These are phyloP conservation scores for Tor tambroides DNA, from an alignment of 2,113 vertebrate species.

Conservation along the genomic window DNA sequence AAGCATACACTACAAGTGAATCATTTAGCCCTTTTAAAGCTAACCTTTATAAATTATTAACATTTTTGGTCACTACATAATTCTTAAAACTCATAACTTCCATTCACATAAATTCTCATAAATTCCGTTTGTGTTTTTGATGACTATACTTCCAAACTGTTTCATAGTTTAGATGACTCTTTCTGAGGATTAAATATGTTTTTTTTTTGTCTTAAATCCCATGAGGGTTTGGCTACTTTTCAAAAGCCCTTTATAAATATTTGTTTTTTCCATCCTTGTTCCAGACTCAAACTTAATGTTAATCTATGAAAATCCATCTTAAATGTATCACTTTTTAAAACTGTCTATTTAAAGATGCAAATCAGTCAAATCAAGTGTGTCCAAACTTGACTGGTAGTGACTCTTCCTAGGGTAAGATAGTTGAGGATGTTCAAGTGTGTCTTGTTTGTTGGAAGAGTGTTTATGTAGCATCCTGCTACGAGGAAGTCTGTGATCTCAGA, in stretches of 20 bases:
- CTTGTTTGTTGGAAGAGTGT: conserved; percentile 28
- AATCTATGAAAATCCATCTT: neutral
- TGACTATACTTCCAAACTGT: no score
- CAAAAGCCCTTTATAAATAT: neutral
- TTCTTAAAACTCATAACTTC: no score
- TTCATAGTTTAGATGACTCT: no score
- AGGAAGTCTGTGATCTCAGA: conserved; percentile 22
- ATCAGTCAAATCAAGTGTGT: neutral
- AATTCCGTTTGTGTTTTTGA: no score
- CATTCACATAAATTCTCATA: no score
- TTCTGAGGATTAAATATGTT: no score
- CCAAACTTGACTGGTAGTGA: neutral
- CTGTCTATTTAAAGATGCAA: neutral
- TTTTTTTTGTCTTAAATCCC: no score
- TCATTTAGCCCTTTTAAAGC: neutral
- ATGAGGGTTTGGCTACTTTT: neutral
- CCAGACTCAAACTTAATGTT: no score
- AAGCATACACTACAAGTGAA: neutral
- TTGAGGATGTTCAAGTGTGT: neutral
- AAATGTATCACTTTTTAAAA: no score
- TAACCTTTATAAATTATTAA: neutral
- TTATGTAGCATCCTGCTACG: neutral
- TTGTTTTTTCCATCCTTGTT: neutral
- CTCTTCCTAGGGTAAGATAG: neutral
- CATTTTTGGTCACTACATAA: no score